Conservation (phyloP, 2,797 vertebrate species). For the Cyclura pinguis region DNA sequence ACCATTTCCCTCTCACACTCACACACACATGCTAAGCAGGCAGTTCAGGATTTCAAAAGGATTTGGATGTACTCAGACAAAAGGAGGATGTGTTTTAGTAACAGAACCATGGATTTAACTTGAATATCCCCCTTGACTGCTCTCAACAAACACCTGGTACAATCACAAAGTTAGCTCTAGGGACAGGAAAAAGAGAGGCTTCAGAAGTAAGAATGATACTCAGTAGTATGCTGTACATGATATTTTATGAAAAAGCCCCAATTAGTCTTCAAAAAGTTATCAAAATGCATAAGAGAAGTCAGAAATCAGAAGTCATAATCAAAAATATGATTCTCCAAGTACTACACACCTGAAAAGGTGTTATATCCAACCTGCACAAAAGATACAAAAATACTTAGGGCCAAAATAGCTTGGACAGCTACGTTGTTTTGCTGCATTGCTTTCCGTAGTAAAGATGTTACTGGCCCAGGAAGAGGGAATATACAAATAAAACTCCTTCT, state of each 20-base stretch:
- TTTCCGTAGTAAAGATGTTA: neutral
- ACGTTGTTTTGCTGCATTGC: neutral
- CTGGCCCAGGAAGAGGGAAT: neutral
- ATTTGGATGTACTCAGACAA: neutral
- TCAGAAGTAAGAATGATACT: neutral
- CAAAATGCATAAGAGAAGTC: neutral
- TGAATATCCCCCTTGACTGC: neutral
- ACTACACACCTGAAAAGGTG: neutral
- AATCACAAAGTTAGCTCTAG: neutral
- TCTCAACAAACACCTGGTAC: neutral
- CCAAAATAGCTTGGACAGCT: neutral
- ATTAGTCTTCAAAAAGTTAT: neutral
- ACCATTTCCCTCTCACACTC: neutral
- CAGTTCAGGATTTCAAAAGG: slow-evolving; percentile 3
- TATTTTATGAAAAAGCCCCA: neutral
- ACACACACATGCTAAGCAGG: neutral
- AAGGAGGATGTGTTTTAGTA: neutral
- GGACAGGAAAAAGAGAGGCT: neutral
- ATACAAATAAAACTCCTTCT: neutral
- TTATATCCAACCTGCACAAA: slow-evolving; percentile 29
- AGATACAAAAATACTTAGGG: too few relatives aligned
- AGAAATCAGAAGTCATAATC: neutral
- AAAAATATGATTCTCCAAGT: neutral
- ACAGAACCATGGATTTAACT: slow-evolving; percentile 1
- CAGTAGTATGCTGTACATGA: neutral